phyloP scores from a whole-genome alignment of 2,113 vertebrate species.

The Poicephalus meyeri region DNA sequence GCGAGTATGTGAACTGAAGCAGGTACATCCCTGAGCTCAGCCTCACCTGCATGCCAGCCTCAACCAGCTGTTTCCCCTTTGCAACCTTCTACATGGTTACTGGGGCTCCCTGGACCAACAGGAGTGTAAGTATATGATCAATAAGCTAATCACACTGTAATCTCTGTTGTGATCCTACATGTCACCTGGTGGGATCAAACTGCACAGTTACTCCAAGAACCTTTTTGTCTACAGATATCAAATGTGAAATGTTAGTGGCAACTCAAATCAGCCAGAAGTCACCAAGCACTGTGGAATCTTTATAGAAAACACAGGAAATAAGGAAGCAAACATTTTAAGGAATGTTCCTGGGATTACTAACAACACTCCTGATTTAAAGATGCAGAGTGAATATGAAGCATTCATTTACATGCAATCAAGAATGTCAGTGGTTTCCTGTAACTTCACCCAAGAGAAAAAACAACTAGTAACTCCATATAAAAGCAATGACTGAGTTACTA shows the following conservation, averaged over 20 bases:
- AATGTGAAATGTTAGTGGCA: background rate
- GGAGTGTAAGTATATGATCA: fast-evolving
- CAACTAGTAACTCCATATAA: background rate
- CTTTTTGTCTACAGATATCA: background rate
- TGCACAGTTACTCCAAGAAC: background rate
- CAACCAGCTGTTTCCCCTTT: fast-evolving
- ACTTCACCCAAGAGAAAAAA: background rate
- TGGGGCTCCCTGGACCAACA: fast-evolving
- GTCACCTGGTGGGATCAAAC: background rate
- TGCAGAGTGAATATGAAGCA: background rate
- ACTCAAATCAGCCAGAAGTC: background rate
- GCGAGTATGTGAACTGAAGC: background rate
- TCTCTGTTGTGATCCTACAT: no score
- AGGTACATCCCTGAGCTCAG: background rate
- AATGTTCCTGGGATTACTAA: background rate
- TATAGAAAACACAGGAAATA: background rate
- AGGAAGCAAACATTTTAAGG: background rate
- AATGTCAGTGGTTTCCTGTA: background rate
- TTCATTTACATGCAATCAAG: background rate
- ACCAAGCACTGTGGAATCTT: background rate
- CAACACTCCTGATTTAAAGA: background rate
- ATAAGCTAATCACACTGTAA: background rate
- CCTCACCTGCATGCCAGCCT: background rate
- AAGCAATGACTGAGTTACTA: background rate
- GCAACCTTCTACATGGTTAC: background rate